Base-by-base conservation (phyloP, 1,140 invertebrate genomes). In the Tetramorium parvispinum region DNA sequence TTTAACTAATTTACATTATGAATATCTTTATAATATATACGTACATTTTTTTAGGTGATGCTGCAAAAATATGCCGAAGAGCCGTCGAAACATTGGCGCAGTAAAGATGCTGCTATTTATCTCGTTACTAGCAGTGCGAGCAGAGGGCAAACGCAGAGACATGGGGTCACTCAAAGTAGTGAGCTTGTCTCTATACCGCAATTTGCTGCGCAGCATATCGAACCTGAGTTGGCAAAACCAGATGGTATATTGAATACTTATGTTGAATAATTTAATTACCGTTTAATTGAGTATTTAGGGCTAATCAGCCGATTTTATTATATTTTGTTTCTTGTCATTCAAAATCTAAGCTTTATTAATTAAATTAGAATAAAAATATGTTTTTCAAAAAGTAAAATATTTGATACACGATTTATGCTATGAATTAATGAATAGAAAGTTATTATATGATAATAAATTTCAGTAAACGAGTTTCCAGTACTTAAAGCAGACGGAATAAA, bases 401-500 rank as follows among this genome's bases (percentile, higher is more conserved):
- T 68, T 46, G 37, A 85, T 73, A 40, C 8, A 68, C 46, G 18
- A 6, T 61, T 55, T 70, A 32, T 32, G 59, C 24, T 27, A 1
- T 65, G 3, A 32, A 32, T 32, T 4, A 78, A 79, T 32, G 11
- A 11, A 61, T 55, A 46, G 10, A 77, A 53, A 75, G 37, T 65
- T 73, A 78, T 18, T 61, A 61, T 49, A 68, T 75, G 51, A 85
- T 86, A 55, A 82, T 61, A 85, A 82, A 85, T 94, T 93, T 87
- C 95, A 98, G 98, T 99, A 3, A 98, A 98, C 93, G 97, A 97
- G 71, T 95, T 97, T 79, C 98, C 99, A 3, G 98, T 99, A 18
- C 95, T 99, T 21, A 99, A 99, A 95, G 98, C 99, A 0, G 99
- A 99, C 95, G 97, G 98, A 10, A 97, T 99, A 27, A 99, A 99